phyloP scores from a whole-genome alignment of 2,797 vertebrate species.

The Sciaenops ocellatus region DNA sequence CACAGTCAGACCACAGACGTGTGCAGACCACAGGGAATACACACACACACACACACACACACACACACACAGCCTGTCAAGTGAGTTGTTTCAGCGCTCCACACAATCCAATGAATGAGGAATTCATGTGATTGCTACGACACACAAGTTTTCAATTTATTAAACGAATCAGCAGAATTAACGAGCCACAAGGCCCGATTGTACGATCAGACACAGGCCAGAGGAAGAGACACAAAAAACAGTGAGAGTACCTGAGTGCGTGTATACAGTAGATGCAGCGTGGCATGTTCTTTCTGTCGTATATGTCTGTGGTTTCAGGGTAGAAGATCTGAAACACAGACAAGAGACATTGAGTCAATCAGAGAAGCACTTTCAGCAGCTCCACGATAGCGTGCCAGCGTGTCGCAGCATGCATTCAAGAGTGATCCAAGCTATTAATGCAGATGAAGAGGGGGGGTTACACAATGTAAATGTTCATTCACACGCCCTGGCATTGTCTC shows the following conservation, averaged over 20 bases:
- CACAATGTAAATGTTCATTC: slow-evolving; percentile 29
- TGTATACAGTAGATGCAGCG: slow-evolving; percentile 99
- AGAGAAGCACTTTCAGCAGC: not conserved
- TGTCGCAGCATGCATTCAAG: slow-evolving; percentile 43
- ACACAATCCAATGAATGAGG: not conserved
- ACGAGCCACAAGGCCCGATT: not conserved
- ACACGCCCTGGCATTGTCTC: slow-evolving; percentile 16
- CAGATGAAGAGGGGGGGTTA: slow-evolving; percentile 9
- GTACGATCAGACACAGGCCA: not conserved
- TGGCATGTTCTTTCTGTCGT: slow-evolving; percentile 99
- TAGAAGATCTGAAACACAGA: slow-evolving; percentile 95
- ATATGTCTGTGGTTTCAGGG: slow-evolving; percentile 99
- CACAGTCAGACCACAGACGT: not conserved
- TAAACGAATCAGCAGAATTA: not conserved
- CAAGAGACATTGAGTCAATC: not conserved
- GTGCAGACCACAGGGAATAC: not conserved
- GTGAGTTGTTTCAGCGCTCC: not conserved
- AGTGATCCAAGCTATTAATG: slow-evolving; percentile 14
- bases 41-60: not conserved
- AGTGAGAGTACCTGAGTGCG: slow-evolving; percentile 91
- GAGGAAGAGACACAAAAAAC: not conserved
- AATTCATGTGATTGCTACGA: not conserved
- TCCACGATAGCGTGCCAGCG: not conserved
- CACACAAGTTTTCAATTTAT: not conserved
- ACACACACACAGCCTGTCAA: not conserved